Conservation (phyloP, 1,140 invertebrate genomes). For the Pseudomyrmex sp. region DNA sequence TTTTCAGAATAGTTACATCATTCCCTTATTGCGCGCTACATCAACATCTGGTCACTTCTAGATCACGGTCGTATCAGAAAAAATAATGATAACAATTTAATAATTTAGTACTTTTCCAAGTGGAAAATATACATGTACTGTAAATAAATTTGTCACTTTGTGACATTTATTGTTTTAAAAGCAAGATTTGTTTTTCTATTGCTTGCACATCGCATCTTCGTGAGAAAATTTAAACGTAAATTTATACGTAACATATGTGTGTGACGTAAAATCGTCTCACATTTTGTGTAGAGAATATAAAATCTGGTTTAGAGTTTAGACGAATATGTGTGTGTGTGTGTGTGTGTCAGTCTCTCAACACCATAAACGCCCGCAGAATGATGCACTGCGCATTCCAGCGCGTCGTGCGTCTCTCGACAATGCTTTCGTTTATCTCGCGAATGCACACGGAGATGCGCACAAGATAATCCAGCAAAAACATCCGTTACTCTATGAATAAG, state of each 20-base stretch:
- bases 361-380: neutral
- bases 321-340: neutral
- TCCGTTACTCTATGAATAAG: neutral
- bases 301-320: conserved; percentile 19
- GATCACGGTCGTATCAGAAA: no score
- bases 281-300: conserved; percentile 25
- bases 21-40: no score
- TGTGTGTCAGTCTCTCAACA: no score
- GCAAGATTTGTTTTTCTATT: conserved; percentile 21
- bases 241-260: conserved; percentile 11
- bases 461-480: neutral
- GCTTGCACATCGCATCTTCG: conserved; percentile 17
- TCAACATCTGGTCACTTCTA: no score
- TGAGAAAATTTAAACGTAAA: conserved; percentile 38
- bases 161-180: no score
- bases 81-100: no score
- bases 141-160: no score
- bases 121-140: no score
- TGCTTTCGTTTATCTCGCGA: conserved; percentile 15
- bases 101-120: no score
- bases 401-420: conserved; percentile 12
- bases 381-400: conserved; percentile 12
- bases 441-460: neutral
- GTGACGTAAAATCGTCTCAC: conserved; percentile 12
- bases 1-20: no score